Conservation (phyloP, 2,888 invertebrate genomes). For the Pedicia rivosa region DNA sequence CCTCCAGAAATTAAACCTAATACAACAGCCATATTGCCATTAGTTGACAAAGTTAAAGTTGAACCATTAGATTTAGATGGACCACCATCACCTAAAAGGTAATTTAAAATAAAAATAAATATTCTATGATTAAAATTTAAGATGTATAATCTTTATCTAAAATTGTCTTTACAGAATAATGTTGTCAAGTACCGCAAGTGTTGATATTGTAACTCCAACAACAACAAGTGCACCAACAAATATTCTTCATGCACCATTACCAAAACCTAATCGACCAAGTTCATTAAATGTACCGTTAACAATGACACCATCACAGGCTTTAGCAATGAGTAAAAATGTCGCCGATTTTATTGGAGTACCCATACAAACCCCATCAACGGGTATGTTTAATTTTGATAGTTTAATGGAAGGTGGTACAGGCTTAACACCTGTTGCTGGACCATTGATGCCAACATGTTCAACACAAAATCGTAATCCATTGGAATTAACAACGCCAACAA, state of each 20-base stretch:
- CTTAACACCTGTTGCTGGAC: slow-evolving; percentile 67
- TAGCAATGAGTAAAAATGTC: slow-evolving; percentile 32
- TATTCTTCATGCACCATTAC: slow-evolving; percentile 13
- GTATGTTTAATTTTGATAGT: slow-evolving; percentile 81
- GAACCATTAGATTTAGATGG: slow-evolving; percentile 22
- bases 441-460: slow-evolving; percentile 51
- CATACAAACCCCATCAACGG: slow-evolving; percentile 76
- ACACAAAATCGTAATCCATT: slow-evolving; percentile 59
- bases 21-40: not conserved
- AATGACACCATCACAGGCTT: slow-evolving; percentile 36
- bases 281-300: slow-evolving; percentile 50
- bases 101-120: not conserved
- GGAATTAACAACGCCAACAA: slow-evolving; percentile 54
- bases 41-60: slow-evolving; percentile 12
- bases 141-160: not conserved
- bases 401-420: slow-evolving; percentile 90
- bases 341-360: slow-evolving; percentile 62
- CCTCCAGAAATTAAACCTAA: slow-evolving; percentile 28
- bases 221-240: slow-evolving; percentile 15
- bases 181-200: slow-evolving; percentile 31
- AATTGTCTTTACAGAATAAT: slow-evolving; percentile 29
- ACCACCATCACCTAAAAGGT: slow-evolving; percentile 18
- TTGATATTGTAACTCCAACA: slow-evolving; percentile 19
- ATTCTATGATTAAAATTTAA: not conserved
- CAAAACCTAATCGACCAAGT: slow-evolving; percentile 51